phyloP scores from a whole-genome alignment of 2,888 invertebrate genomes.

The Gastracanthus pulcherrimus region DNA sequence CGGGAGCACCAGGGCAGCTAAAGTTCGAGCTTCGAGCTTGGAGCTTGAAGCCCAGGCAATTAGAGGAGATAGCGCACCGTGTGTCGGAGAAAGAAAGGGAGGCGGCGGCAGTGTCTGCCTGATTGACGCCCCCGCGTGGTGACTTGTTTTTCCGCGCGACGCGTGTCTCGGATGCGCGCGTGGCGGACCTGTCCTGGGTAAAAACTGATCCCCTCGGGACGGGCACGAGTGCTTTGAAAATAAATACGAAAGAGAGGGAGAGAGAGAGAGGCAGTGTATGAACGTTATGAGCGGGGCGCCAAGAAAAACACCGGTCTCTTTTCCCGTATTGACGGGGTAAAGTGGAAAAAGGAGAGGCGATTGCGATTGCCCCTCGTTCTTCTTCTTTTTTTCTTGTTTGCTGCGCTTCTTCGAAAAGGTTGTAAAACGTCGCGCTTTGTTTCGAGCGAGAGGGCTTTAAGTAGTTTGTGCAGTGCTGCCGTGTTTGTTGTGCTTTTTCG shows the following conservation, averaged over 20 bases:
- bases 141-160: not conserved
- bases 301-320: conserved; percentile 34
- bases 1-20: no score
- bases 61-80: conserved; percentile 2
- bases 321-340: conserved; percentile 4
- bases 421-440: not conserved
- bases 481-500: no score
- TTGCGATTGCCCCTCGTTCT: not conserved
- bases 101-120: not conserved
- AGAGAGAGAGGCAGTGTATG: no score
- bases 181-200: no score
- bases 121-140: conserved; percentile 45
- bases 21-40: no score
- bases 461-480: not conserved
- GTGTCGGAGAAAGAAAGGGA: no score
- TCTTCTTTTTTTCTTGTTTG: not conserved
- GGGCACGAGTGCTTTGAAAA: conserved; percentile 44
- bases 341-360: no score
- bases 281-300: not conserved
- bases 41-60: conserved; percentile 26
- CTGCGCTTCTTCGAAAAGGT: not conserved
- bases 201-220: not conserved
- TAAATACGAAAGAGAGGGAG: no score
- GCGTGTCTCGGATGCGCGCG: not conserved
- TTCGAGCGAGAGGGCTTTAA: not conserved